Base-by-base conservation (phyloP, 1,140 invertebrate species). In the Drosophila lowei region DNA sequence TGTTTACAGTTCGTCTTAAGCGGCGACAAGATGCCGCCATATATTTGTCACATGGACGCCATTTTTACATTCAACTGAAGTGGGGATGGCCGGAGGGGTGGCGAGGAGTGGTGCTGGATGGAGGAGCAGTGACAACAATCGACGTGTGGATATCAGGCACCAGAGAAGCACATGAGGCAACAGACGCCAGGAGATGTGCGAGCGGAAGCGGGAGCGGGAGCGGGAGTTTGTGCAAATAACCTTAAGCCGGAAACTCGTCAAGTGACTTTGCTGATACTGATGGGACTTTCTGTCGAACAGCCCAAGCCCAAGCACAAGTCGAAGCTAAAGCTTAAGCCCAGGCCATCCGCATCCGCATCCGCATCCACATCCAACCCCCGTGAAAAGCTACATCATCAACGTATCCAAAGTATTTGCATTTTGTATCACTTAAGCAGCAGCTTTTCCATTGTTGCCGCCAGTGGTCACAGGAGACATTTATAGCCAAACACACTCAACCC, bases 1-100 rank as follows among this genome's bases (percentile, higher is more conserved):
- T 86, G 81, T 85, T 85, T 85, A 85, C 81, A 85, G 80, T 86
- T 86, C 72, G 74, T 80, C 77, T 85, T 86, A 85, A 77, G 81
- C 71, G 64, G 71, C 67, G 66, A 85, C 77, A 66, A 68, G 72
- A 67, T 75, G 73, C 72, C 72, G 73, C 76, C 66, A 71, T 85
- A 86, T 85, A 86, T 80, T 85, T 86, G 68, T 77, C 81, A 85
- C 81, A 85, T 73, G 81, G 80, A 74, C 77, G 77, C 81, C 80
- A 80, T 72, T 77, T 85, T 76, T 66, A 68, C 60, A 71, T 65
- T 47, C 62, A 50, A 44, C 16, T 21, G 43, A 59, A 49, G 46
- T 11, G 43, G 3, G 23, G 23, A 25, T 18, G 18, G 23, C 9
- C 15, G n/a, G 18, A 21, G n/a, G 42, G 58, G 25, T 7, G 34